Conservation (phyloP, 2,113 vertebrate species). For the Indicator indicator region DNA sequence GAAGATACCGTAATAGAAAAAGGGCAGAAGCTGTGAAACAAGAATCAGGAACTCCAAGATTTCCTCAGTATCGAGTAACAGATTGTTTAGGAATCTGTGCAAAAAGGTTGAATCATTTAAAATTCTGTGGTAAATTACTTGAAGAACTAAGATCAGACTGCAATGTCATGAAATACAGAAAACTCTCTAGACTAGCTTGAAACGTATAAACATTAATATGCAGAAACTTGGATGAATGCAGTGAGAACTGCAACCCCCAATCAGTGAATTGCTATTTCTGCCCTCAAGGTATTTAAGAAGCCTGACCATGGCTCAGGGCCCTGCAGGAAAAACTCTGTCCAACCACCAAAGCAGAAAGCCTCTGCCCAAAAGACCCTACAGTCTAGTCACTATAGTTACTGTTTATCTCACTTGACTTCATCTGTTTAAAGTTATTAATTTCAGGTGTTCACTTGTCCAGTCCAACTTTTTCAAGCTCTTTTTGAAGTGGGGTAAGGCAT, state of each 20-base stretch:
- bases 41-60: no score
- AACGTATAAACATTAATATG: fast-evolving
- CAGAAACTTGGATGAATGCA: not conserved
- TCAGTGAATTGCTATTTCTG: not conserved
- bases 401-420: not conserved
- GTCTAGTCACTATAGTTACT: fast-evolving
- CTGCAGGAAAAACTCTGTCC: not conserved
- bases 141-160: not conserved
- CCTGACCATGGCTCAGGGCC: no score
- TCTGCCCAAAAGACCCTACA: not conserved
- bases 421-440: not conserved
- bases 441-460: not conserved
- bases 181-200: not conserved
- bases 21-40: not conserved
- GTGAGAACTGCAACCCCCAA: not conserved
- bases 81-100: not conserved
- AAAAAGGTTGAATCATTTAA: not conserved
- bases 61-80: not conserved
- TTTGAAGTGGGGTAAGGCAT: not conserved
- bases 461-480: not conserved
- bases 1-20: not conserved
- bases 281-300: not conserved
- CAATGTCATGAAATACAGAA: not conserved
- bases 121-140: not conserved
- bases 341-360: not conserved